These are phyloP conservation scores for Pandemis cinnamomeana DNA, from an alignment of 2,888 invertebrate species.

Conservation along the genomic window DNA sequence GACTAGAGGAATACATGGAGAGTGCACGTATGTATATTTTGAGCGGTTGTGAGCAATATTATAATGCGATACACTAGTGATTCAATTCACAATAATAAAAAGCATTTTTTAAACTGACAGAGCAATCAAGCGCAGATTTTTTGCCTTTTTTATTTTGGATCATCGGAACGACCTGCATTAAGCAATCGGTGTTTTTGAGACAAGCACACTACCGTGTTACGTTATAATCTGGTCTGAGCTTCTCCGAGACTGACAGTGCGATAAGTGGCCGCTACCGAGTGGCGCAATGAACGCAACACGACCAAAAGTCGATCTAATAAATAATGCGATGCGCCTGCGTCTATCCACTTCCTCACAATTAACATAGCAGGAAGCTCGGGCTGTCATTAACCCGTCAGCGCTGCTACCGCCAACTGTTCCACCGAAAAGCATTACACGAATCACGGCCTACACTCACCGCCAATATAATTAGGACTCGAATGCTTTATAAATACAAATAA, in stretches of 20 bases:
- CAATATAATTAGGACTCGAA: constrained; percentile 79
- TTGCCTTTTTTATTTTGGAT: constrained; percentile 48
- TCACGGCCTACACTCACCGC: constrained; percentile 68
- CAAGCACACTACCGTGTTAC: constrained; percentile 81
- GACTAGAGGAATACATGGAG: constrained; percentile 21
- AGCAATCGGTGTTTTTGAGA: constrained; percentile 62
- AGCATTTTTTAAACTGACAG: constrained; percentile 36
- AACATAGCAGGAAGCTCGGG: constrained; percentile 79
- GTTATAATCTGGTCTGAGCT: constrained; percentile 80
- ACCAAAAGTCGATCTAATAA: constrained; percentile 76
- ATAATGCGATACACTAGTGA: background rate
- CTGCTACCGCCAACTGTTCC: constrained; percentile 74
- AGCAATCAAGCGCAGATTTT: constrained; percentile 36
- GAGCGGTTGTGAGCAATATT: background rate
- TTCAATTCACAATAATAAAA: constrained; percentile 17
- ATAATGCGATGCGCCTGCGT: constrained; percentile 74
- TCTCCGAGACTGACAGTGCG: constrained; percentile 72
- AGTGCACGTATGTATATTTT: background rate
- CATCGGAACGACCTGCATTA: constrained; percentile 61
- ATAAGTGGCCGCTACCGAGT: constrained; percentile 76
- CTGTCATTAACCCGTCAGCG: constrained; percentile 83
- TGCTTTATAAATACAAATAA: constrained; percentile 82
- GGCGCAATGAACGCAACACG: constrained; percentile 59
- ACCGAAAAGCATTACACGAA: constrained; percentile 70
- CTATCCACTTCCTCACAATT: constrained; percentile 80